Conservation (phyloP, 1,140 invertebrate genomes). For the Riptortus pedestris region DNA sequence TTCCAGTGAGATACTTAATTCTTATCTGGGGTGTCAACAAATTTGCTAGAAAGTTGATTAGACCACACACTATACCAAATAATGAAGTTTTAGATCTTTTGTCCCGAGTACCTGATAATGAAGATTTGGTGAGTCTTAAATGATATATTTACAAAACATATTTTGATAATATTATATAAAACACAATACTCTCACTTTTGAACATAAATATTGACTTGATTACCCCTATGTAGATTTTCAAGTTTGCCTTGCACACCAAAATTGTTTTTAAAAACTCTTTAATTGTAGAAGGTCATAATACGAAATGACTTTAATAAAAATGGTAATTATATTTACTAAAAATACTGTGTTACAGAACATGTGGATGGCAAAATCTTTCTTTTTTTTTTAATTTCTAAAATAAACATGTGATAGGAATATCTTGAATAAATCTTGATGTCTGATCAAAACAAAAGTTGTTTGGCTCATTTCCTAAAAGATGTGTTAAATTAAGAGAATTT, state of each 20-base stretch:
- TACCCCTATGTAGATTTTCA: conserved; percentile 31
- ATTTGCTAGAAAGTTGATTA: conserved; percentile 84
- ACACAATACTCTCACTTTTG: neutral
- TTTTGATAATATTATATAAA: neutral
- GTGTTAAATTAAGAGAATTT: too few species aligned
- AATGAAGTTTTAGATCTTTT: conserved; percentile 95
- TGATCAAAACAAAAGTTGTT: too few species aligned
- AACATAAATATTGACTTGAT: conserved; percentile 7
- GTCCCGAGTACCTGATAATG: conserved; percentile 89
- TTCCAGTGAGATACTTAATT: conserved; percentile 83
- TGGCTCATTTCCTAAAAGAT: too few species aligned
- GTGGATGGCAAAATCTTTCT: too few species aligned
- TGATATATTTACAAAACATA: neutral
- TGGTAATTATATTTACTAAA: too few species aligned
- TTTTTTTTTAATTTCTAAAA: too few species aligned
- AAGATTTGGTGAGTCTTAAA: conserved; percentile 62
- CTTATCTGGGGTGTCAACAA: conserved; percentile 97
- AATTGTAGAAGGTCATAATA: neutral
- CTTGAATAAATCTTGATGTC: too few species aligned
- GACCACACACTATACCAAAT: conserved; percentile 90
- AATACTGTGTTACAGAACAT: too few species aligned
- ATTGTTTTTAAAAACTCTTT: neutral
- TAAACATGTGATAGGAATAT: too few species aligned
- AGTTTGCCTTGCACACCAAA: neutral
- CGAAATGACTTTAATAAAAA: neutral